Base-by-base conservation (phyloP, 2,888 invertebrate species). In the Apeira syringaria region DNA sequence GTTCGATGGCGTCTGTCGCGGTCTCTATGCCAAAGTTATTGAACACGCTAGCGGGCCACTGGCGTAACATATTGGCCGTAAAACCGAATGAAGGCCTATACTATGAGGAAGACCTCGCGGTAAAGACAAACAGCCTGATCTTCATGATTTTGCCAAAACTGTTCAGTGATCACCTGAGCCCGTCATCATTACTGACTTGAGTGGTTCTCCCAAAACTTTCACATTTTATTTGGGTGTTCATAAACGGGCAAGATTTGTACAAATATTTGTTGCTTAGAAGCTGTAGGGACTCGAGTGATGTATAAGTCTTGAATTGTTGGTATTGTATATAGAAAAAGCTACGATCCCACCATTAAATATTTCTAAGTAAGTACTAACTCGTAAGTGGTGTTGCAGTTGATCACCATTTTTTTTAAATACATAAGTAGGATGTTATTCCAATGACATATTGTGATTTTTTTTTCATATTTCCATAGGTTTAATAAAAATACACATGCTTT, bases 341-440 rank as follows among this genome's bases (percentile, higher is more conserved):
- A 82, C 79, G 81, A 88, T 87, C 89, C 89, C 89, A 89, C 89
- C 89, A 89, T 87, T 80, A 74, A 75, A 87, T 87, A 86, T 82
- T 78, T 85, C 75, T 88, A 85, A 85, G 86, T 83, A 81, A 85
- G 86, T 83, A 81, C 79, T 87, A 86, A 80, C 79, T 77, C 72
- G 56, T 84, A 82, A 80, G 82, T 80, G 83, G 78, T 81, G 76
- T 82, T 77, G 69, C 74, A 64, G 70, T 64, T 78, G 78, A 82
- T 41, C 76, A 78, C 80, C 77, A 69, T 74, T 63, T 74, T 59
- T 71, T 75, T 71, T 74, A 70, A 65, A 69, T 68, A 64, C 79
- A 72, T 78, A 68, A 74, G 50, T 71, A 75, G 74, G 77, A 74
- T 79, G 73, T 79, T 84, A 85, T 86, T 85, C 85, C 82, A 81